phyloP scores from a whole-genome alignment of 2,113 vertebrate species.

The Myocastor coypus region DNA sequence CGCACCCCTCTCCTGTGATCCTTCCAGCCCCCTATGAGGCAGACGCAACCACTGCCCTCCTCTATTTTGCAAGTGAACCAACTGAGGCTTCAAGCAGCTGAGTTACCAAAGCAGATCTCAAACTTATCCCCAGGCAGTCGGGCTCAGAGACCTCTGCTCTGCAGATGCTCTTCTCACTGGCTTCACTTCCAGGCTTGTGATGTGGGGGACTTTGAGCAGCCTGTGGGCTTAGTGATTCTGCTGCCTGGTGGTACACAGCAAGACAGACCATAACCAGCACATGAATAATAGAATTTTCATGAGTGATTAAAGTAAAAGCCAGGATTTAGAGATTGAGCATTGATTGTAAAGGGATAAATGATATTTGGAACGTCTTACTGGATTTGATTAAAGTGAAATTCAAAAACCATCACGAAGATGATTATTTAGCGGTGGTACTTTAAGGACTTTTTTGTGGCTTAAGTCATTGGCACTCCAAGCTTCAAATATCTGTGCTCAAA shows the following conservation, averaged over 20 bases:
- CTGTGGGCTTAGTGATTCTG: slow-evolving; percentile 40
- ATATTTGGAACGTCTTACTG: slow-evolving; percentile 84
- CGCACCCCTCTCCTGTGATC: background rate
- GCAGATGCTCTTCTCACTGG: background rate
- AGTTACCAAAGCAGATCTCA: background rate
- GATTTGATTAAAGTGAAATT: slow-evolving; percentile 87
- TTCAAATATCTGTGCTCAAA: slow-evolving; percentile 68
- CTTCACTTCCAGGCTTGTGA: background rate
- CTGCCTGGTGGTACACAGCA: slow-evolving; percentile 40
- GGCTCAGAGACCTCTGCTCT: background rate
- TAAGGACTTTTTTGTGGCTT: slow-evolving; percentile 68
- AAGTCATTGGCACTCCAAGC: slow-evolving; percentile 59
- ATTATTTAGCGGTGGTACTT: slow-evolving; percentile 78
- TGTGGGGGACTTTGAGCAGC: background rate
- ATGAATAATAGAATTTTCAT: slow-evolving; percentile 86
- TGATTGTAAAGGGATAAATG: slow-evolving; percentile 86
- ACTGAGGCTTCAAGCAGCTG: background rate
- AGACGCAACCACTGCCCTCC: fast-evolving
- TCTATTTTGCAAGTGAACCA: background rate
- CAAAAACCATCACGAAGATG: slow-evolving; percentile 83
- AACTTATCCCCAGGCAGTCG: background rate
- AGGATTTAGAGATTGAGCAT: slow-evolving; percentile 86
- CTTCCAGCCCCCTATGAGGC: fast-evolving
- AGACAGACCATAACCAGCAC: slow-evolving; percentile 78
- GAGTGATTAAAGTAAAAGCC: slow-evolving; percentile 86